Evolutionary conservation across 2,888 invertebrate genomes (phyloP).

Genomic region (Ctenicera cuprea): DNA sequence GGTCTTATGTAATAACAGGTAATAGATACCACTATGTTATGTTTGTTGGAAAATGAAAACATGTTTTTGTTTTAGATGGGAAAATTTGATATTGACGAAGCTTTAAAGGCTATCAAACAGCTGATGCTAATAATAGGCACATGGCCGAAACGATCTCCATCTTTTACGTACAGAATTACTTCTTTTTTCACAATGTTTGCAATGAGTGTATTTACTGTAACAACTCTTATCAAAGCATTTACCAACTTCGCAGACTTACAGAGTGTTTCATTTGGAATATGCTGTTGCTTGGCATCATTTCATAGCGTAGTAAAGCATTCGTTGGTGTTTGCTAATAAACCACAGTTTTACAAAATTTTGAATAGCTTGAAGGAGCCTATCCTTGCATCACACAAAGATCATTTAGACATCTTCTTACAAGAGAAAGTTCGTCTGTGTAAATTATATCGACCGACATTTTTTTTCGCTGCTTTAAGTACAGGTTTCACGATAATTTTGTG

Average conservation of each 20-base stretch:
- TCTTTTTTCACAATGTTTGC: background rate
- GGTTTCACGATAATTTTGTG: background rate
- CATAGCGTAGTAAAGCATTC: background rate
- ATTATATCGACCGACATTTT: background rate
- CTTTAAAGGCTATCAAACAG: background rate
- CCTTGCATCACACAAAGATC: background rate
- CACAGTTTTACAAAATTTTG: background rate
- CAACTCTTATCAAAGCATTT: background rate
- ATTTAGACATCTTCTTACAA: background rate
- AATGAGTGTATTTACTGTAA: background rate
- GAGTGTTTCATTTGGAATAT: background rate
- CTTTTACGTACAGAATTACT: background rate
- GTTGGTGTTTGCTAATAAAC: background rate
- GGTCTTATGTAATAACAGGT: too few relatives aligned
- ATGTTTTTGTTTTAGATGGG: constrained; percentile 4
- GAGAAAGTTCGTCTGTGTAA: background rate
- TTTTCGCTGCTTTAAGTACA: background rate
- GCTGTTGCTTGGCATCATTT: background rate
- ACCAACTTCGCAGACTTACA: background rate
- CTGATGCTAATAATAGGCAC: background rate
- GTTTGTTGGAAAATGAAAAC: too few relatives aligned
- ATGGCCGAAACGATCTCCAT: background rate
- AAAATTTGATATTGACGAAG: background rate
- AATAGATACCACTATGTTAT: too few relatives aligned
- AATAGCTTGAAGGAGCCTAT: background rate